Conservation (phyloP, 2,888 invertebrate species). For the Odontocolon sp. region DNA sequence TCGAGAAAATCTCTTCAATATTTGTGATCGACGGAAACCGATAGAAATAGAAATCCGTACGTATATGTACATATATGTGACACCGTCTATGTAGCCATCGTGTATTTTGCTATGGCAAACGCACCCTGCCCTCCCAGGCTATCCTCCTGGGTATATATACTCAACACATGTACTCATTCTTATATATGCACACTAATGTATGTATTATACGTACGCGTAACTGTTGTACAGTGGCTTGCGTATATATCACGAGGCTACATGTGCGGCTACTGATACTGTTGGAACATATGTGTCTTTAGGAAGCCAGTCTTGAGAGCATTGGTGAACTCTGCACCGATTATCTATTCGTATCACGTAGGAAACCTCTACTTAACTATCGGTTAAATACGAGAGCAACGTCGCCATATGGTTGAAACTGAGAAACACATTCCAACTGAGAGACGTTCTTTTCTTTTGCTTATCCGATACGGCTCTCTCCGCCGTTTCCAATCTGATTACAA, state of each 20-base stretch:
- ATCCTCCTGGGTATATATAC: constrained; percentile 4
- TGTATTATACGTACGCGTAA: constrained; percentile 40
- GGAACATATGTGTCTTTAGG: constrained; percentile 18
- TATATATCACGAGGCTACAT: neutral
- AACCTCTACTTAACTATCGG: constrained; percentile 78
- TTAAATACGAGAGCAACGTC: constrained; percentile 72
- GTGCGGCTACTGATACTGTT: too few species aligned
- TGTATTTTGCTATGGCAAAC: constrained; percentile 30
- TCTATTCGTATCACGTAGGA: constrained; percentile 76
- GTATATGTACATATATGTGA: constrained; percentile 24
- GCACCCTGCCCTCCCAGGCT: neutral
- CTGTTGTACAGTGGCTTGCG: constrained; percentile 11
- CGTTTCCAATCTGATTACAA: constrained; percentile 4
- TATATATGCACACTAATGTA: constrained; percentile 18
- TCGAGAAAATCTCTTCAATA: too few species aligned
- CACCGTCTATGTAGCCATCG: too few species aligned
- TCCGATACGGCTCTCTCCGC: neutral
- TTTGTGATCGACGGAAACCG: too few species aligned
- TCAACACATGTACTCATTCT: neutral
- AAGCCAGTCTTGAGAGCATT: constrained; percentile 26
- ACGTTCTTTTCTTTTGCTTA: neutral
- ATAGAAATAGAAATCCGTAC: too few species aligned
- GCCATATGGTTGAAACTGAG: constrained; percentile 56
- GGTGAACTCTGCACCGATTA: constrained; percentile 21
- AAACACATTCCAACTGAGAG: neutral